phyloP scores from a whole-genome alignment of 2,888 invertebrate genomes.

The Melieria omissa region DNA sequence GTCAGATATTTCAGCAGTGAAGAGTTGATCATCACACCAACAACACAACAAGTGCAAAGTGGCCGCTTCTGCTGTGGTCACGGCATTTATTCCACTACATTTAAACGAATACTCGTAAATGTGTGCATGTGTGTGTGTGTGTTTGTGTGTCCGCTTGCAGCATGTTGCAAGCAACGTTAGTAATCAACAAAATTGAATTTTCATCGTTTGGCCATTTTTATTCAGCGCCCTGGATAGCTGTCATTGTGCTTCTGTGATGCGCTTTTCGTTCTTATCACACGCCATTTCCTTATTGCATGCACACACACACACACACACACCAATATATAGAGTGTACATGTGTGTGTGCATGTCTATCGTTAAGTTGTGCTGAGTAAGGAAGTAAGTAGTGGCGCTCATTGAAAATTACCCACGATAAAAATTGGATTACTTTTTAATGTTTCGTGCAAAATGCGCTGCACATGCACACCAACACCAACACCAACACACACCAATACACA shows the following conservation, averaged over 20 bases:
- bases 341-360: background rate
- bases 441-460: slow-evolving; percentile 38
- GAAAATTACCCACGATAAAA: slow-evolving; percentile 65
- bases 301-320: slow-evolving; percentile 35
- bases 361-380: slow-evolving; percentile 13
- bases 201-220: slow-evolving; percentile 58
- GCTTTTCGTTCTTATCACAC: slow-evolving; percentile 24
- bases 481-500: background rate
- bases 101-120: no score
- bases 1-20: no score
- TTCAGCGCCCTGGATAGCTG: slow-evolving; percentile 23
- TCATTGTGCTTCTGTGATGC: slow-evolving; percentile 35
- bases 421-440: slow-evolving; percentile 62
- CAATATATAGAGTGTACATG: background rate
- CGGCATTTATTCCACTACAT: no score
- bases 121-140: slow-evolving; percentile 3
- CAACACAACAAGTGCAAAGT: no score
- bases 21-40: no score
- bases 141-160: background rate
- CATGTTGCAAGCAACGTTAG: slow-evolving; percentile 26
- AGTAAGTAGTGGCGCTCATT: slow-evolving; percentile 47
- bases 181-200: slow-evolving; percentile 64
- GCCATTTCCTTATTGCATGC: slow-evolving; percentile 23
- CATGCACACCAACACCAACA: slow-evolving; percentile 29
- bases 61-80: no score